Evolutionary conservation across 2,888 invertebrate genomes (phyloP).

Genomic region (Phyllotreta striolata): DNA sequence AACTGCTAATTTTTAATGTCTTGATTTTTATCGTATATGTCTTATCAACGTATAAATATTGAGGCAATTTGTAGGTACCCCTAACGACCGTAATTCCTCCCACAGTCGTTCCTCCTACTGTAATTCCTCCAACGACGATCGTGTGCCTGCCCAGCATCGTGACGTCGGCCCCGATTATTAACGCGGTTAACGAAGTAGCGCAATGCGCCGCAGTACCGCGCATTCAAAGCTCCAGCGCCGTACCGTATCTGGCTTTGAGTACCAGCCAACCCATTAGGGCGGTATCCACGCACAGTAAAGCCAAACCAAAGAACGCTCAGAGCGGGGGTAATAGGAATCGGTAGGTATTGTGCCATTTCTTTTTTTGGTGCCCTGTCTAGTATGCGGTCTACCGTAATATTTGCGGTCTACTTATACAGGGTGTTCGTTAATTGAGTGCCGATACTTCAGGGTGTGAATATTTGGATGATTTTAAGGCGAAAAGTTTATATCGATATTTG

Average conservation of each 20-base stretch:
- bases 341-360: constrained; percentile 5
- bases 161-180: constrained; percentile 52
- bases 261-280: constrained; percentile 64
- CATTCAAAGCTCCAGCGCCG: constrained; percentile 62
- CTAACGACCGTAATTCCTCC: constrained; percentile 29
- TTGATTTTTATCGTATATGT: neutral
- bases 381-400: too few relatives aligned
- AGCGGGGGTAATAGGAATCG: constrained; percentile 28
- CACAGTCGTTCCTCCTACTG: constrained; percentile 51
- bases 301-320: constrained; percentile 55
- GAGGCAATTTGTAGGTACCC: constrained; percentile 29
- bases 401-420: too few relatives aligned
- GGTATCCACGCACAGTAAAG: constrained; percentile 60
- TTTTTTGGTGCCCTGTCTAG: too few relatives aligned
- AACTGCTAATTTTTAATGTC: neutral
- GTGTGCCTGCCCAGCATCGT: constrained; percentile 62
- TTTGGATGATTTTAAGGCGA: too few relatives aligned
- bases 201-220: constrained; percentile 45
- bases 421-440: too few relatives aligned
- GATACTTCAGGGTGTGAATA: too few relatives aligned
- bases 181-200: constrained; percentile 47
- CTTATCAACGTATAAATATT: constrained; percentile 27
- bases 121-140: constrained; percentile 65
- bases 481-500: too few relatives aligned
- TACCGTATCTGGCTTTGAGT: constrained; percentile 63